These are phyloP conservation scores for Acrocephalus scirpaceus DNA, from an alignment of 2,797 vertebrate genomes.

Conservation along the genomic window DNA sequence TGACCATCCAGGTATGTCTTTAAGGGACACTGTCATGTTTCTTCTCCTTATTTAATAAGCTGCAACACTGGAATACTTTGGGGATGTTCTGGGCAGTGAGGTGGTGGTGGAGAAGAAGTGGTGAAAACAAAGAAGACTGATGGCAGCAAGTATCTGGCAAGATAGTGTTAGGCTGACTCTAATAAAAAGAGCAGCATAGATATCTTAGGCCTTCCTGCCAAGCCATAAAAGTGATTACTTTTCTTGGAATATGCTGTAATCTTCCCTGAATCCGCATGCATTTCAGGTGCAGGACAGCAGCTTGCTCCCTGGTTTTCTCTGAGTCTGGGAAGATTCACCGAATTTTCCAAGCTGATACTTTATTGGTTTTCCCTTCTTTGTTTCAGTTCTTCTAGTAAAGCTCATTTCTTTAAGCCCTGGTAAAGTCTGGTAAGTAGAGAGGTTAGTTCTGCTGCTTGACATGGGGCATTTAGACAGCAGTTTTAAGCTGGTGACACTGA, in stretches of 20 bases:
- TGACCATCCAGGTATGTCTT: neutral
- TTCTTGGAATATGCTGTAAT: constrained; percentile 21
- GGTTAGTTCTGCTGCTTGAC: neutral
- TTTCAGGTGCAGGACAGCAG: neutral
- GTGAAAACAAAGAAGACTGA: neutral
- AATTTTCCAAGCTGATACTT: neutral
- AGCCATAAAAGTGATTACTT: constrained; percentile 3
- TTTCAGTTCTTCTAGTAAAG: constrained; percentile 18
- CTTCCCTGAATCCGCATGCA: constrained; percentile 18
- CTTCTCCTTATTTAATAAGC: neutral
- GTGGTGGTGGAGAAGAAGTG: neutral
- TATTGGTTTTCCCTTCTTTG: neutral
- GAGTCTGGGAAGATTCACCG: neutral
- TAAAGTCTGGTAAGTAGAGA: neutral
- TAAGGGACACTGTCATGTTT: neutral
- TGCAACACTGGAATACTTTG: neutral
- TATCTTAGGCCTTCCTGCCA: constrained; percentile 7
- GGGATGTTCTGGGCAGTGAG: neutral
- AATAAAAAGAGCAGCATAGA: neutral
- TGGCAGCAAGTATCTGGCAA: neutral
- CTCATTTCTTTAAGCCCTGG: neutral
- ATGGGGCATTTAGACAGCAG: neutral
- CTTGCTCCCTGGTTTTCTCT: neutral
- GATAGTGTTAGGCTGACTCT: neutral
- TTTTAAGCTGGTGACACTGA: neutral